Evolutionary conservation across 2,113 vertebrate species (phyloP), one percentile per base, ranked within the genome.

Genomic region (Lophura nycthemera): DNA sequence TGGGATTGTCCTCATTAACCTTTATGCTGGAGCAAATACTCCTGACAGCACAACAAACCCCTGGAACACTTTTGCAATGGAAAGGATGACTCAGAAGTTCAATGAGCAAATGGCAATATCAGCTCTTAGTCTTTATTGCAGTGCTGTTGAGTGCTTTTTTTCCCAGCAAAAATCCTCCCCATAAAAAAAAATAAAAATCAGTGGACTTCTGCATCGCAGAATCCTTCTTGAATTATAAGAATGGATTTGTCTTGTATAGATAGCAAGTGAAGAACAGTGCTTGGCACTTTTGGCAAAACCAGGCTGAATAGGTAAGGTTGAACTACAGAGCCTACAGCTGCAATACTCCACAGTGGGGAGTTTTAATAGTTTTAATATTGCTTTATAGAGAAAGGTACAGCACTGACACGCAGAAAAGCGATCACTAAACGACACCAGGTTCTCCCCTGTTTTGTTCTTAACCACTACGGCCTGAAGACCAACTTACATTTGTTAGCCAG

Each of bases 401-500:
- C 12, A 11, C 34, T 34, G 50, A 42, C 13, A 66, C 2, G 7
- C 14, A 50, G 67, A 13, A 32, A 78, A 89, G 8, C 12, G 43
- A 4, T 36, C 47, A 65, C 61, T 52, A 24, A 25, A 11, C 77
- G 32, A 21, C 9, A 10, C 1, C 22, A 65, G 43, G 18, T 15
- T n/a, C 18, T 60, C 63, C 20, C 7, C 8, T 7, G 22, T 48
- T 91, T 34, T 63, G 24, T 36, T 86, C 36, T 29, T 10, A 3
- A 84, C 20, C 2, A 4, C 21, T 73, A 45, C 5, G 45, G 70
- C 56, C 66, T 7, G 6, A 48, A 89, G 72, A 29, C 30, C 20
- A 69, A 97, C 98, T 99, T 97, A 99, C 99, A 98, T 98, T 98
- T 98, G 95, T 97, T 98, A 93, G 97, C 95, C 32, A 99, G 98